A percentile compares a stretch with the other conserved stretches of the same genome.
These are phyloP conservation scores for Lithosia quadra DNA, from an alignment of 2,888 invertebrate species.

Conservation along the genomic window DNA sequence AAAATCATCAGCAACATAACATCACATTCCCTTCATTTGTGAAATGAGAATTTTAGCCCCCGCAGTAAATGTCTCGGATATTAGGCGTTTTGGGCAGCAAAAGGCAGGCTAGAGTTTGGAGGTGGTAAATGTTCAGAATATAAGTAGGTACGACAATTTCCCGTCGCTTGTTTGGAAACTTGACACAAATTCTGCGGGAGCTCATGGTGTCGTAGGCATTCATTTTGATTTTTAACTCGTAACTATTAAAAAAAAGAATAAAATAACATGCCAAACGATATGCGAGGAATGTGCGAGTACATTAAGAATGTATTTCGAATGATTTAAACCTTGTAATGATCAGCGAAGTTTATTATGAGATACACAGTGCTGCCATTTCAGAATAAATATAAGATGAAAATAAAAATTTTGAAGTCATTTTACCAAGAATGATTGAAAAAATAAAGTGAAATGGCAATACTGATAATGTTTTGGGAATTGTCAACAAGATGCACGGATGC, in stretches of 20 bases:
- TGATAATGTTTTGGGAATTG: conserved; percentile 21
- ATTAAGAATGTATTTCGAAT: conserved; percentile 10
- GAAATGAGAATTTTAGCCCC: conserved; percentile 5
- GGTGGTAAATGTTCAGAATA: background rate
- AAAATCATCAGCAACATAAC: conserved; percentile 19
- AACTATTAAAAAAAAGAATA: background rate
- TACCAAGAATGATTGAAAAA: background rate
- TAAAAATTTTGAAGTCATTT: background rate
- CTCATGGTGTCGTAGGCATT: background rate
- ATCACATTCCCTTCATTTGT: background rate
- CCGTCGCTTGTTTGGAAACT: background rate
- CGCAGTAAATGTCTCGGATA: conserved; percentile 11
- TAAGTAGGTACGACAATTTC: background rate
- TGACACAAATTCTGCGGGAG: conserved; percentile 6
- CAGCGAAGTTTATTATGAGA: conserved; percentile 27
- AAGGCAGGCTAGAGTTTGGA: background rate
- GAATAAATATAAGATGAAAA: background rate
- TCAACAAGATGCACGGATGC: conserved; percentile 65
- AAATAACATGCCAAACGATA: conserved; percentile 38
- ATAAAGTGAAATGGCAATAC: conserved; percentile 31
- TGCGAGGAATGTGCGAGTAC: conserved; percentile 15
- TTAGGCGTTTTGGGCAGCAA: background rate
- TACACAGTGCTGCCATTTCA: conserved; percentile 29
- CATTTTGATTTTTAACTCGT: background rate
- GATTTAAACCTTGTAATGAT: conserved; percentile 34